These are phyloP conservation scores for Dinoponera quadriceps DNA, from an alignment of 1,140 invertebrate genomes.

Conservation along the genomic window DNA sequence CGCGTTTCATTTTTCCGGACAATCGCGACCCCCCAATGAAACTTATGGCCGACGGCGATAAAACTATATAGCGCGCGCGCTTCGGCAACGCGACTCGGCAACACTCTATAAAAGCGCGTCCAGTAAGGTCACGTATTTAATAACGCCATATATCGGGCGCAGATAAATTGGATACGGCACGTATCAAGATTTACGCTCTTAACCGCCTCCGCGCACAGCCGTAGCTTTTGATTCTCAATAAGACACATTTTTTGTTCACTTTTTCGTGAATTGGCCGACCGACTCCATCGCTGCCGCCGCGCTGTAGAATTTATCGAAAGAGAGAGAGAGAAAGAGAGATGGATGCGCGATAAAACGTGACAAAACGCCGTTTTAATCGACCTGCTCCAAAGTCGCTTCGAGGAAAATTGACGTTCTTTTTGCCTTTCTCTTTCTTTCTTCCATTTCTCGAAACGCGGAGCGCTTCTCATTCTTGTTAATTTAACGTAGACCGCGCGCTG, in stretches of 20 bases:
- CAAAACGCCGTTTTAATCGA: constrained; percentile 17
- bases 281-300: constrained; percentile 4
- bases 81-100: constrained; percentile 13
- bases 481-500: background rate
- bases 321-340: no score
- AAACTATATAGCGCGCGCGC: constrained; percentile 55
- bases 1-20: constrained; percentile 41
- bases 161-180: constrained; percentile 72
- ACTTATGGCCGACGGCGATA: constrained; percentile 46
- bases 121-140: constrained; percentile 73
- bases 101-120: constrained; percentile 33
- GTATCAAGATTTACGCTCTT: constrained; percentile 71
- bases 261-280: constrained; percentile 12
- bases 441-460: background rate
- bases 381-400: background rate
- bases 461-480: background rate
- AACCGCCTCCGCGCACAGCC: constrained; percentile 3
- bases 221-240: constrained; percentile 54
- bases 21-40: constrained; percentile 45
- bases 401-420: background rate
- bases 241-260: constrained; percentile 27
- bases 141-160: constrained; percentile 64
- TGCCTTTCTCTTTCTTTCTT: background rate
- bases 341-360: constrained; percentile 35
- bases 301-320: background rate